These are phyloP conservation scores for Tridacna gigas DNA, from an alignment of 2,888 invertebrate genomes.

Conservation along the genomic window DNA sequence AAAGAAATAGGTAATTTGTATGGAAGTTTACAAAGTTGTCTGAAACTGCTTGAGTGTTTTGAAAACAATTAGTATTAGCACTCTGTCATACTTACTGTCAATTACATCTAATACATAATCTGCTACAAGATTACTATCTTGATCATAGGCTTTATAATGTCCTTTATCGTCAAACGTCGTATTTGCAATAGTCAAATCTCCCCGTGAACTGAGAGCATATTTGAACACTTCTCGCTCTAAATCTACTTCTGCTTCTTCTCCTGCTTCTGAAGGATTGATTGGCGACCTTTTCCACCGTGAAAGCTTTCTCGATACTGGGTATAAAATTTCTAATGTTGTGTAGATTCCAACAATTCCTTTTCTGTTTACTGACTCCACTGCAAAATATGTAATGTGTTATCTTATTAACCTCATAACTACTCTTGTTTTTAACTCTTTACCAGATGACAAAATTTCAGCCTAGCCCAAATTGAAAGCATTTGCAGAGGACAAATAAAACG, in stretches of 20 bases:
- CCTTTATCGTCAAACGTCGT: slow-evolving; percentile 28
- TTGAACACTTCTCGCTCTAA: not conserved
- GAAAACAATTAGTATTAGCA: no score
- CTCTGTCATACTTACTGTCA: slow-evolving; percentile 6
- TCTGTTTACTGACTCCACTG: not conserved
- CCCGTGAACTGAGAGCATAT: slow-evolving; percentile 17
- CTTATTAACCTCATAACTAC: not conserved
- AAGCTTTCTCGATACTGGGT: not conserved
- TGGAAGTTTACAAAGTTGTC: no score
- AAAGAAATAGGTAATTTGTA: no score
- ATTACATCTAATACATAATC: slow-evolving; percentile 6
- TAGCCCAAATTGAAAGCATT: no score
- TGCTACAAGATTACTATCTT: slow-evolving; percentile 3
- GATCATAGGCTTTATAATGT: slow-evolving; percentile 28
- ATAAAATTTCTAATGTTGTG: slow-evolving; percentile 23
- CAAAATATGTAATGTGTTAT: not conserved
- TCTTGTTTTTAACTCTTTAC: not conserved
- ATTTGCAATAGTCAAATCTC: slow-evolving; percentile 41
- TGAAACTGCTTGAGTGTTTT: no score
- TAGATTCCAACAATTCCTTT: slow-evolving; percentile 11
- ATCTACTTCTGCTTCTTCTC: not conserved
- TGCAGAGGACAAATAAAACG: no score
- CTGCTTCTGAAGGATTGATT: not conserved
- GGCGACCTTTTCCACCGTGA: not conserved
- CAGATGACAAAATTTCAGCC: no score